A percentile compares a stretch with the other conserved stretches of the same genome.
Conservation (phyloP, 2,797 vertebrate species). For the Clarias fuscus region DNA sequence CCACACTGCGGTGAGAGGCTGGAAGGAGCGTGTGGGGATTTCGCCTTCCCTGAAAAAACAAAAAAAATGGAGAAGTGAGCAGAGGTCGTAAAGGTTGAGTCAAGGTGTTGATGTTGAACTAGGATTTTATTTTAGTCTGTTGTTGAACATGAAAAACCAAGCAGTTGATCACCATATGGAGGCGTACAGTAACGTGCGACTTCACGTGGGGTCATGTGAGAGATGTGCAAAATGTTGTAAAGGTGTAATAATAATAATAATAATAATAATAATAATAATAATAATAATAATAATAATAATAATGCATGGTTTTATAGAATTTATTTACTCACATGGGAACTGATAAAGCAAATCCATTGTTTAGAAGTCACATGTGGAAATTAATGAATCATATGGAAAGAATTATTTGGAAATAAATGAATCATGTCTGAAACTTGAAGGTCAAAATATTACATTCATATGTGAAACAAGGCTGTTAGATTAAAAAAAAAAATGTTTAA, state of each 20-base stretch:
- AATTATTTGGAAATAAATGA: background rate
- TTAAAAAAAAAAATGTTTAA: background rate
- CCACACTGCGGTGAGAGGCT: conserved; percentile 38
- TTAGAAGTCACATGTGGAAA: background rate
- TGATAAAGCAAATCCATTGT: background rate
- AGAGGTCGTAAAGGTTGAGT: conserved; percentile 9
- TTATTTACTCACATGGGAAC: background rate
- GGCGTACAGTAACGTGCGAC: too few relatives aligned
- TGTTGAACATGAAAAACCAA: conserved; percentile 4
- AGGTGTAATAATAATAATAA: too few relatives aligned
- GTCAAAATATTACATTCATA: background rate
- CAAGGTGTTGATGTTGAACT: conserved; percentile 16
- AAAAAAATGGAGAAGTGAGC: background rate
- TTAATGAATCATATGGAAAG: background rate
- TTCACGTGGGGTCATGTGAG: background rate
- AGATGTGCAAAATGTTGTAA: too few relatives aligned
- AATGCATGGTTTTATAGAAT: background rate
- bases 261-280: too few relatives aligned
- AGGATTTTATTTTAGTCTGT: conserved; percentile 3
- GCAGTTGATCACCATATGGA: background rate
- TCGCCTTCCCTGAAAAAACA: background rate
- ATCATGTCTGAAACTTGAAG: background rate
- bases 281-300: background rate
- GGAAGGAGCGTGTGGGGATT: conserved; percentile 33
- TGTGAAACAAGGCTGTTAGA: background rate